Percentiles rank a stretch among this genome's conserved stretches.
These are phyloP conservation scores for Drosophila trichaetosa DNA, from an alignment of 2,888 invertebrate species.

Conservation along the genomic window DNA sequence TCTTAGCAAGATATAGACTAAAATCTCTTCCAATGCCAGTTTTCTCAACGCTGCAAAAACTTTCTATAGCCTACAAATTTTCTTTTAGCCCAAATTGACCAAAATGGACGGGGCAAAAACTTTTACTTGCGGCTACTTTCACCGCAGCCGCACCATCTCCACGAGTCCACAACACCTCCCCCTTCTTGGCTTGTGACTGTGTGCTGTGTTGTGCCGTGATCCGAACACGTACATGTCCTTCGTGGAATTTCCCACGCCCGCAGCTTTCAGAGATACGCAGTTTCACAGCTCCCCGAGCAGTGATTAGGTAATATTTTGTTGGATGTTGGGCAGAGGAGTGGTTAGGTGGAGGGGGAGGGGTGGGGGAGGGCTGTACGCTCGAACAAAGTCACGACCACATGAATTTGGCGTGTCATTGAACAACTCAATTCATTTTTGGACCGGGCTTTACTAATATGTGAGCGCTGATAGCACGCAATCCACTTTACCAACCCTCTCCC, in stretches of 20 bases:
- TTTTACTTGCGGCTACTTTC: constrained; percentile 75
- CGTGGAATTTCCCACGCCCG: constrained; percentile 45
- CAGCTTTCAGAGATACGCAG: constrained; percentile 11
- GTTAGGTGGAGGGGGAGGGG: not conserved
- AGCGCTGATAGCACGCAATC: constrained; percentile 30
- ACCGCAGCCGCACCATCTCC: constrained; percentile 28
- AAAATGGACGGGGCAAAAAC: constrained; percentile 65
- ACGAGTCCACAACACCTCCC: not conserved
- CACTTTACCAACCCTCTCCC: constrained; percentile 7
- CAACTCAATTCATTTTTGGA: constrained; percentile 59
- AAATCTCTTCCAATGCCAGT: constrained; percentile 17
- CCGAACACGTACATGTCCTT: constrained; percentile 51
- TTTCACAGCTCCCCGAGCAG: constrained; percentile 58
- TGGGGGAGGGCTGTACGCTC: constrained; percentile 1
- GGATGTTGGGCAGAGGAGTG: not conserved
- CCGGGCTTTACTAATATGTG: constrained; percentile 29
- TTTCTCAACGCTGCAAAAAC: constrained; percentile 41
- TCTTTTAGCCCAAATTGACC: constrained; percentile 78
- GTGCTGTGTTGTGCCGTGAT: constrained; percentile 13
- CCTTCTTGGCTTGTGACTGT: not conserved
- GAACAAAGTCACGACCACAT: constrained; percentile 43
- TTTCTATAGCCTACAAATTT: constrained; percentile 77
- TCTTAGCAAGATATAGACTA: constrained; percentile 62
- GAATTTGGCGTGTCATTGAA: constrained; percentile 71
- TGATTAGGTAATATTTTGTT: constrained; percentile 74